These are phyloP conservation scores for Palloptera scutellata DNA, from an alignment of 2,888 invertebrate genomes.

Conservation along the genomic window DNA sequence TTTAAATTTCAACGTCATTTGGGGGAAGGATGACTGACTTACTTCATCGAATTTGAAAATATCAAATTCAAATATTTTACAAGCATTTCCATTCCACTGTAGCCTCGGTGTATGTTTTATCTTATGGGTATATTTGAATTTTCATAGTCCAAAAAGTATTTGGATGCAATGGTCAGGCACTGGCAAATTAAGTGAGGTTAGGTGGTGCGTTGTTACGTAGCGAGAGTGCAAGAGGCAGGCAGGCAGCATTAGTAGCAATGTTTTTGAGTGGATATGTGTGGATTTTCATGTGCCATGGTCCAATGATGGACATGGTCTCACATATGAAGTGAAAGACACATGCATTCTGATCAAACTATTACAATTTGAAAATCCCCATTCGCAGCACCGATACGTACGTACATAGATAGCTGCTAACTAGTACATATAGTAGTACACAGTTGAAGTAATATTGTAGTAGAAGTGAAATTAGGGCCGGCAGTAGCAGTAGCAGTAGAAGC, in stretches of 20 bases:
- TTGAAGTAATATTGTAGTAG: too few species aligned
- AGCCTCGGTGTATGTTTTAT: too few species aligned
- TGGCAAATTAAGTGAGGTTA: slow-evolving; percentile 3
- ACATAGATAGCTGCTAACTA: too few species aligned
- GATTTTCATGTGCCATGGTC: slow-evolving; percentile 16
- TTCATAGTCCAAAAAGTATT: slow-evolving; percentile 14
- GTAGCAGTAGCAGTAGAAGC: slow-evolving; percentile 27
- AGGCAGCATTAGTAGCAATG: not conserved
- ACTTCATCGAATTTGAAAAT: too few species aligned
- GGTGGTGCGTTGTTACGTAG: not conserved
- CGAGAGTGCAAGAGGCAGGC: not conserved
- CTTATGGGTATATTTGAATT: slow-evolving; percentile 23
- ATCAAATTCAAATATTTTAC: too few species aligned
- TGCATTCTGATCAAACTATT: slow-evolving; percentile 18
- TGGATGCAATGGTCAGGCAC: not conserved
- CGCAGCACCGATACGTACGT: not conserved
- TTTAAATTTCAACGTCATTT: too few species aligned
- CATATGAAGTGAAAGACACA: not conserved
- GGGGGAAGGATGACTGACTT: too few species aligned
- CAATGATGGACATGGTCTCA: slow-evolving; percentile 19
- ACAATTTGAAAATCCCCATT: slow-evolving; percentile 33
- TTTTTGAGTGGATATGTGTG: not conserved
- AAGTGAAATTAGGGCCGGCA: too few species aligned
- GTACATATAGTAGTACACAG: too few species aligned
- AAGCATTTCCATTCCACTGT: too few species aligned